These are phyloP conservation scores for Battus philenor DNA, from an alignment of 1,140 invertebrate species.

Conservation along the genomic window DNA sequence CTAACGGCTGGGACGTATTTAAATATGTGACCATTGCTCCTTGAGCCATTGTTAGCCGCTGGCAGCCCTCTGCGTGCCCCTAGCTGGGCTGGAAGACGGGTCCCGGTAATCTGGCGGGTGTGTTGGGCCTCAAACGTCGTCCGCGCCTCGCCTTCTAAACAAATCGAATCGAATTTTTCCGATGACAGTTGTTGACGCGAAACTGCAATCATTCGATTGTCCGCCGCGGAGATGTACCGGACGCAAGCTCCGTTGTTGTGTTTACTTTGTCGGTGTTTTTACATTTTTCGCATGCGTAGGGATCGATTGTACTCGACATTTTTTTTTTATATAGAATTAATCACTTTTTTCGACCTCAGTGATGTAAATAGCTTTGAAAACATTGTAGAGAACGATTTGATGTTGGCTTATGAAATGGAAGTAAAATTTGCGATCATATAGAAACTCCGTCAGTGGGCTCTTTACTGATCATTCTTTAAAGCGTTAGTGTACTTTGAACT, in stretches of 20 bases:
- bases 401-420: no score
- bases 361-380: no score
- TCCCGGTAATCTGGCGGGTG: constrained; percentile 2
- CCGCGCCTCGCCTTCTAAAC: background rate
- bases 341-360: no score
- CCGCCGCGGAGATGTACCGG: background rate
- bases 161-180: background rate
- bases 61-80: constrained; percentile 16
- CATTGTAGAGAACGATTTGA: no score
- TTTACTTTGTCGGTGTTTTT: constrained; percentile 6
- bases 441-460: no score
- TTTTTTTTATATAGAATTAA: no score
- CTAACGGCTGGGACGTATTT: constrained; percentile 57
- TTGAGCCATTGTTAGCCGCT: constrained; percentile 28
- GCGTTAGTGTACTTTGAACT: no score
- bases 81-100: background rate
- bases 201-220: constrained; percentile 2
- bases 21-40: constrained; percentile 41
- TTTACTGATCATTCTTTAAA: no score
- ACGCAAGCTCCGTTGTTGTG: constrained; percentile 1
- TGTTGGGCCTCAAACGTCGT: background rate
- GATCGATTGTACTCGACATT: background rate
- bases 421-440: no score
- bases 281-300: constrained; percentile 8
- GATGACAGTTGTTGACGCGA: background rate